phyloP scores from a whole-genome alignment of 2,888 invertebrate species.

The Cataglyphis altisquamis region DNA sequence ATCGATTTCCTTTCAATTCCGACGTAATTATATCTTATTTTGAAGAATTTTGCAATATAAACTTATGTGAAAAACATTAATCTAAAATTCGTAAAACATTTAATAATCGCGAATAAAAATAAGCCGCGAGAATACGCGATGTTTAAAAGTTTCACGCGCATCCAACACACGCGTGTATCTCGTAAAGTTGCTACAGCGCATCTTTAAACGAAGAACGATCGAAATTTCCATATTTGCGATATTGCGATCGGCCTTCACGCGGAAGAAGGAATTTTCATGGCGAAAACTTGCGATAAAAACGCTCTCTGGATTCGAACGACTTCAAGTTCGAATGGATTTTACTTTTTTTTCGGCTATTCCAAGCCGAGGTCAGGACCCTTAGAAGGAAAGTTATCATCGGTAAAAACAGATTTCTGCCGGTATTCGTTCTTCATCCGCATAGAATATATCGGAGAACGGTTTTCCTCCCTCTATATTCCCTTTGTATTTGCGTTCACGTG shows the following conservation, averaged over 20 bases:
- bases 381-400: constrained; percentile 52
- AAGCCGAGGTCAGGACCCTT: constrained; percentile 41
- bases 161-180: not conserved
- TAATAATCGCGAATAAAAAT: not conserved
- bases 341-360: constrained; percentile 45
- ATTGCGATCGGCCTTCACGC: not conserved
- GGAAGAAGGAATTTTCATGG: constrained; percentile 27
- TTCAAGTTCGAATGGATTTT: constrained; percentile 25
- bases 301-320: not conserved
- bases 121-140: not conserved
- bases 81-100: not conserved
- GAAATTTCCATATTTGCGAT: not conserved
- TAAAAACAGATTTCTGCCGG: constrained; percentile 44
- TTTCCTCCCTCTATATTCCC: constrained; percentile 4
- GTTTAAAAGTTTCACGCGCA: not conserved
- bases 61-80: constrained; percentile 4
- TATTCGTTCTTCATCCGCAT: constrained; percentile 43
- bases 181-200: not conserved
- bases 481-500: constrained; percentile 17
- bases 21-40: not conserved
- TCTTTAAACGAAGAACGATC: constrained; percentile 9
- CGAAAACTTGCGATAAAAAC: constrained; percentile 16
- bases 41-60: not conserved
- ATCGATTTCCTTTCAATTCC: not conserved
- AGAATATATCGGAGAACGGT: constrained; percentile 49